phyloP scores from a whole-genome alignment of 1,140 invertebrate species.

The Drosophila arizonae region DNA sequence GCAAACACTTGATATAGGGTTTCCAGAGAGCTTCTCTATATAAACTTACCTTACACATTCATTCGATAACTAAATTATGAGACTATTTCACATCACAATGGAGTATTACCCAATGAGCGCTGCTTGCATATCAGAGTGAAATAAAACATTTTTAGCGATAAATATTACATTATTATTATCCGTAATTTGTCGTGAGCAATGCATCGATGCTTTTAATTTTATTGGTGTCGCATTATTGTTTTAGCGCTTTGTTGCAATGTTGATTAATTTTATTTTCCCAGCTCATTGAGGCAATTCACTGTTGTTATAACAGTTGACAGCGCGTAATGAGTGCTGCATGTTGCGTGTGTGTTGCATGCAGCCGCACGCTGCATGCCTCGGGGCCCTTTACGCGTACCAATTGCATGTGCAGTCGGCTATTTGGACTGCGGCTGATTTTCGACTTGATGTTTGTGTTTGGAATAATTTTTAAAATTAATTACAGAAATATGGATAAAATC shows the following conservation, averaged over 20 bases:
- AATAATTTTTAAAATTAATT: conserved; percentile 83
- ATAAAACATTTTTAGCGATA: not conserved
- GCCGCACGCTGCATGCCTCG: not conserved
- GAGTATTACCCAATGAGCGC: too few species aligned
- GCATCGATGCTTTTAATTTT: not conserved
- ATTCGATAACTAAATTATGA: too few species aligned
- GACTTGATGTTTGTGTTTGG: conserved; percentile 70
- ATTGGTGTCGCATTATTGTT: conserved; percentile 31
- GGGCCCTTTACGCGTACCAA: not conserved
- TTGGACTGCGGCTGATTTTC: conserved; percentile 43
- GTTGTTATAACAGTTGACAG: conserved; percentile 60
- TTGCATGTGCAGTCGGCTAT: conserved; percentile 28
- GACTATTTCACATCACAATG: too few species aligned
- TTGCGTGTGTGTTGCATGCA: not conserved
- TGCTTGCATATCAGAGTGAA: not conserved
- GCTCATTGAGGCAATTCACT: conserved; percentile 71
- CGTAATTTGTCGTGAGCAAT: not conserved
- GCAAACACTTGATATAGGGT: too few species aligned
- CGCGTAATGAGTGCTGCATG: conserved; percentile 50
- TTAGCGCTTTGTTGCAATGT: conserved; percentile 52
- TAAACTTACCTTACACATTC: too few species aligned
- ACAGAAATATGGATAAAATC: conserved; percentile 77
- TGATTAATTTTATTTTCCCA: conserved; percentile 71
- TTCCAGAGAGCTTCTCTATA: too few species aligned
- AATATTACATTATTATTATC: not conserved